Conservation (phyloP, 1,140 invertebrate species). For the Dreissena polymorpha region DNA sequence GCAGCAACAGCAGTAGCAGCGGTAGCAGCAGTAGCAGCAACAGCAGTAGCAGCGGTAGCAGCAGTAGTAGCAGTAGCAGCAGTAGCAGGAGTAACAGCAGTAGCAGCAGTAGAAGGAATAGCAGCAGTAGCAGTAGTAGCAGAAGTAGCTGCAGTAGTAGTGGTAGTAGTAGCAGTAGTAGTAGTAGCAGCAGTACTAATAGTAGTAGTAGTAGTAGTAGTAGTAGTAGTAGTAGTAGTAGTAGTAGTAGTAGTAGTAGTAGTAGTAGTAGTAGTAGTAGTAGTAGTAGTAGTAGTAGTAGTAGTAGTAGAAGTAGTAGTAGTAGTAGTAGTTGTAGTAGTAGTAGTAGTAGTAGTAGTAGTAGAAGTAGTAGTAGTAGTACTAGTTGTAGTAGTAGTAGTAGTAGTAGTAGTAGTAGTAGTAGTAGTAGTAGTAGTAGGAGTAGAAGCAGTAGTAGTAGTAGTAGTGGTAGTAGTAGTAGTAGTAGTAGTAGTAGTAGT, state of each 20-base stretch:
- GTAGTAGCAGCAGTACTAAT: too few relatives aligned
- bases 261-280: slow-evolving; percentile 4
- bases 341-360: slow-evolving; percentile 8
- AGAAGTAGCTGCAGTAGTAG: too few relatives aligned
- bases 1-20: too few relatives aligned
- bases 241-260: slow-evolving; percentile 8
- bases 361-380: slow-evolving; percentile 5
- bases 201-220: too few relatives aligned
- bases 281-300: slow-evolving; percentile 8
- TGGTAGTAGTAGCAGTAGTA: slow-evolving; percentile 7
- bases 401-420: slow-evolving; percentile 8
- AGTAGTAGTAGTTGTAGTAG: slow-evolving; percentile 4
- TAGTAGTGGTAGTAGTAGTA: slow-evolving; percentile 4
- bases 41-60: slow-evolving; percentile 7
- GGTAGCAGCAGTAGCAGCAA: slow-evolving; percentile 7
- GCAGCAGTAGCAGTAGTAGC: too few relatives aligned
- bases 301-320: slow-evolving; percentile 4
- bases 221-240: slow-evolving; percentile 8
- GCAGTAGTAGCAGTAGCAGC: slow-evolving; percentile 3
- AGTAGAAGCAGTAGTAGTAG: too few relatives aligned
- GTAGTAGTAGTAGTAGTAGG: too few relatives aligned
- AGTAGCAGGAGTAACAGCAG: slow-evolving; percentile 7
- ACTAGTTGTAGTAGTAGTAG: slow-evolving; percentile 1
- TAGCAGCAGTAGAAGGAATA: too few relatives aligned
- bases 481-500: slow-evolving; percentile 7